These are phyloP conservation scores for Otus scops DNA, from an alignment of 2,797 vertebrate genomes.

Conservation along the genomic window DNA sequence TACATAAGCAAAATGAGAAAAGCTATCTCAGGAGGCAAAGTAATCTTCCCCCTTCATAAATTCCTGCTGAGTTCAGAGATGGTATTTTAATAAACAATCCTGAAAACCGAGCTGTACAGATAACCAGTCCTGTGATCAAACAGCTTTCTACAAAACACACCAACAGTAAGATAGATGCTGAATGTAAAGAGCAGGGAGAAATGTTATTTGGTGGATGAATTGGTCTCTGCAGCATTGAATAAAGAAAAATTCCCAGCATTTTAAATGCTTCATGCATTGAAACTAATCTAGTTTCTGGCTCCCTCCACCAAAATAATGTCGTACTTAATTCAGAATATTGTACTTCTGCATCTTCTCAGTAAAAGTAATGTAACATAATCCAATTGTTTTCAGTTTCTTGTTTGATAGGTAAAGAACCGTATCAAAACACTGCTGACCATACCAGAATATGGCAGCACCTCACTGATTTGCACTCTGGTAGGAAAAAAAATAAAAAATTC, in stretches of 20 bases:
- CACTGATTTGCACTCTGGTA: background rate
- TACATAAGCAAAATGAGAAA: background rate
- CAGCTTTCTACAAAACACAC: background rate
- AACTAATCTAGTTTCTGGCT: conserved; percentile 1
- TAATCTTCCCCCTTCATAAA: background rate
- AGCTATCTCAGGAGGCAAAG: background rate
- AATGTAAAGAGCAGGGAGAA: background rate
- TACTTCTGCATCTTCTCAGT: background rate
- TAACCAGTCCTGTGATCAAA: background rate
- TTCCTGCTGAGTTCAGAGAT: background rate
- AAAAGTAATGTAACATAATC: background rate
- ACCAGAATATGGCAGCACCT: background rate
- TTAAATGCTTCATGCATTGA: background rate
- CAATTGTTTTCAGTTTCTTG: background rate
- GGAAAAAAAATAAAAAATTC: background rate
- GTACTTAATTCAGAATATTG: background rate
- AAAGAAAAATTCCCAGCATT: background rate
- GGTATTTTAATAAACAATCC: conserved; percentile 24
- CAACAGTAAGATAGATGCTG: background rate
- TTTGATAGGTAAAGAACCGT: background rate
- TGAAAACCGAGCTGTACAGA: background rate
- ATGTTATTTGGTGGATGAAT: background rate
- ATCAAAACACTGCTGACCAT: background rate
- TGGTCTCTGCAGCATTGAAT: background rate
- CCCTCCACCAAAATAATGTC: background rate